Percentiles rank a stretch among this genome's conserved stretches.
These are phyloP conservation scores for Hemithea aestivaria DNA, from an alignment of 2,888 invertebrate species.

Conservation along the genomic window DNA sequence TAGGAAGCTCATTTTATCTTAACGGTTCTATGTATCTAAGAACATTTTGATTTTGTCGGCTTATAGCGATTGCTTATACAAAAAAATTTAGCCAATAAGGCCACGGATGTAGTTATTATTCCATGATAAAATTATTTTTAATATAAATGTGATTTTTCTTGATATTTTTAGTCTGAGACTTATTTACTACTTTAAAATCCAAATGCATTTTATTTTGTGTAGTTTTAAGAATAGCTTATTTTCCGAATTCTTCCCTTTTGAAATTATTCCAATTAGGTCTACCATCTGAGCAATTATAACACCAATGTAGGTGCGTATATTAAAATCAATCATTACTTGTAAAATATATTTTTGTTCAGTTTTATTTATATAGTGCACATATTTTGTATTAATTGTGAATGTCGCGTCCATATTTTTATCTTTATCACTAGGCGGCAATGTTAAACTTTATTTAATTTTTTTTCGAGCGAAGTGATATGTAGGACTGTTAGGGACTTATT, in stretches of 20 bases:
- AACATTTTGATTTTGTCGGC: too few relatives aligned
- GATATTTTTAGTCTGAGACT: conserved; percentile 11
- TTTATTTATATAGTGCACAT: conserved; percentile 21
- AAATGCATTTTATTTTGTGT: conserved; percentile 2
- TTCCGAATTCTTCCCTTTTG: conserved; percentile 3
- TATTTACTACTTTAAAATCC: conserved; percentile 4
- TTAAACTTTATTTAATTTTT: neutral
- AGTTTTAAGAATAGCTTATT: conserved; percentile 3
- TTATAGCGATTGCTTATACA: too few relatives aligned
- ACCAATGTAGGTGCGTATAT: conserved; percentile 3
- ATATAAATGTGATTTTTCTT: conserved; percentile 3
- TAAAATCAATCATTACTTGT: too few relatives aligned
- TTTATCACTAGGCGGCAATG: conserved; percentile 15
- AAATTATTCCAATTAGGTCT: neutral
- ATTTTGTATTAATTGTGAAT: conserved; percentile 20
- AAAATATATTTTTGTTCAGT: neutral
- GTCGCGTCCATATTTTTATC: conserved; percentile 23
- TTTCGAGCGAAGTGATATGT: too few relatives aligned
- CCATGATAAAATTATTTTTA: conserved; percentile 7
- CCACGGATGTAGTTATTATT: conserved; percentile 16
- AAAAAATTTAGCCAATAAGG: too few relatives aligned
- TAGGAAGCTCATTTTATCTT: too few relatives aligned
- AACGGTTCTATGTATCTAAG: too few relatives aligned
- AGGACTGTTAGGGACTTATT: too few relatives aligned
- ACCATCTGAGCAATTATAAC: conserved; percentile 8